These are phyloP conservation scores for Drosophila rufa DNA, from an alignment of 1,140 invertebrate genomes.

Conservation along the genomic window DNA sequence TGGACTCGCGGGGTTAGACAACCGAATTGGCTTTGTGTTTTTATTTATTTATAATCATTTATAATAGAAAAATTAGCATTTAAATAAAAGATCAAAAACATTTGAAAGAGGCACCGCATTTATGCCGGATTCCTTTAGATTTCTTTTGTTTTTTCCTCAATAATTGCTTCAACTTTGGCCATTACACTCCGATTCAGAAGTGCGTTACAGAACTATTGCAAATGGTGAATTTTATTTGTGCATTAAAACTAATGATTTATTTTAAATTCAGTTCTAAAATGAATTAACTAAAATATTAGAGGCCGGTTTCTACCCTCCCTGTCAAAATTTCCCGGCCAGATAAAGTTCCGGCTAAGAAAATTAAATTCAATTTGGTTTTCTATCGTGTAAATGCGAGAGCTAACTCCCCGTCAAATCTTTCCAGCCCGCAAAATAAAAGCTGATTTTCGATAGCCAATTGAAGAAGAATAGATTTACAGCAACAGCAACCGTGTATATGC, in stretches of 20 bases:
- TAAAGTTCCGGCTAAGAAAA: no score
- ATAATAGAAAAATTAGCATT: constrained; percentile 49
- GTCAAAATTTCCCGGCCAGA: no score
- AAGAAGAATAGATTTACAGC: no score
- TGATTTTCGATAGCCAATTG: no score
- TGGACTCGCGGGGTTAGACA: constrained; percentile 64
- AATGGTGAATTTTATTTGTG: background rate
- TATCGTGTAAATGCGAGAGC: no score
- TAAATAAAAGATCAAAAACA: constrained; percentile 39
- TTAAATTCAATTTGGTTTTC: no score
- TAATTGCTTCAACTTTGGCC: constrained; percentile 39
- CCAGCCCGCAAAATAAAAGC: no score
- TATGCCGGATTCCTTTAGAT: constrained; percentile 15
- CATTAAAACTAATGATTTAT: background rate
- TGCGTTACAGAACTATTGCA: constrained; percentile 20
- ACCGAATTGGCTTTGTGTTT: constrained; percentile 10
- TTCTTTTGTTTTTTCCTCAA: background rate
- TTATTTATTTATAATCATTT: constrained; percentile 37
- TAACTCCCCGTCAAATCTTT: no score
- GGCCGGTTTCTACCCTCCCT: no score
- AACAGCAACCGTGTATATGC: no score
- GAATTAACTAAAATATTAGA: no score
- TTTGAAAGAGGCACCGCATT: constrained; percentile 26
- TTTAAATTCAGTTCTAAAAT: background rate
- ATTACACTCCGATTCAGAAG: constrained; percentile 12